Evolutionary conservation across 2,888 invertebrate species (phyloP), one percentile per base, ranked within the genome.

Genomic region (Pammene fasciana): DNA sequence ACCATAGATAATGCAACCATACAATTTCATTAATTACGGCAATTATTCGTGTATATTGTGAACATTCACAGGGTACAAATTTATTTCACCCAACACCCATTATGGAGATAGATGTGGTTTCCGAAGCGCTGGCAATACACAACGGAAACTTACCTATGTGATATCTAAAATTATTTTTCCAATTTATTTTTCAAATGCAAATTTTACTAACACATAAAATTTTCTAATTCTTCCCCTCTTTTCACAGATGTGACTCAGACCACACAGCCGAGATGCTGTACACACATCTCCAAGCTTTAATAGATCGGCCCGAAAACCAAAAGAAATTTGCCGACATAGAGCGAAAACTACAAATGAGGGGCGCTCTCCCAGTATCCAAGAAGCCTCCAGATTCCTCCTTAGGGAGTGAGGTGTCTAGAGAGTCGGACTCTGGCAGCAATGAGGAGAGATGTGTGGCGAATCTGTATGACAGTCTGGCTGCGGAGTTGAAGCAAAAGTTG

Each of bases 191-290:
- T 26, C 26, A 3, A 26, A 26, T 26, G 26, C 4, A 3, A 26
- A 26, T 26, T 26, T 26, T 26, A 26, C 4, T 26, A 26, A 26
- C 26, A 26, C 26, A 4, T 26, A 26, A 9, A 4, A 38, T 14
- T 16, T 50, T 59, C 14, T 56, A 45, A 66, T 26, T 52, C 9
- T 48, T 11, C 14, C 16, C 16, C 46, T 54, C 74, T 72, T 72
- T 78, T 71, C 45, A 72, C 89, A 92, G 92, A 87, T 98, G 97
- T 86, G 99, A 99, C 87, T 97, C 97, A 10, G 95, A 97, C 74
- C 97, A 97, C 83, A 99, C 99, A 18, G 99, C 99, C 0, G 95
- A 96, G 72, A 94, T 97, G 82, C 94, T 99, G 70, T 96, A 96
- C 83, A 94, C 95, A 11, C 98, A 98, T 81, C 90, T 99, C 71